Conservation (phyloP, 37 sponge, comb jelly and placozoan genomes). For the Haliclona indistincta region DNA sequence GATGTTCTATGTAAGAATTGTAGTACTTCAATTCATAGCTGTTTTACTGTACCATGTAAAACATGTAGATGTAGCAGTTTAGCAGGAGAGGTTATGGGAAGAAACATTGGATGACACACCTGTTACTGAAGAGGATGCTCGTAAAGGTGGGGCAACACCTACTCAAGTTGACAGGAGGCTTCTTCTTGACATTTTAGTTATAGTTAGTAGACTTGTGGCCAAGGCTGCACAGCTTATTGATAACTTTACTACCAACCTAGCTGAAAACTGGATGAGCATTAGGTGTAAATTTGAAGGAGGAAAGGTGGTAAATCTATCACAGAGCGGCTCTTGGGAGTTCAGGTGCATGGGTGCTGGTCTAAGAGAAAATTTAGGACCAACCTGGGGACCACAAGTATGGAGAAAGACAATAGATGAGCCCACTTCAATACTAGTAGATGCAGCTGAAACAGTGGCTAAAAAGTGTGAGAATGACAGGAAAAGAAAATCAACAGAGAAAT, state of each 20-base stretch:
- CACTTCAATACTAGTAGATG: neutral
- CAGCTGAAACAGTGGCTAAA: neutral
- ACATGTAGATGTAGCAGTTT: too few species aligned
- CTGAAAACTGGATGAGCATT: constrained; percentile 31
- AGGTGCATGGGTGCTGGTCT: constrained; percentile 33
- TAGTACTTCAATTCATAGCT: too few species aligned
- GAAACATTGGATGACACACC: too few species aligned
- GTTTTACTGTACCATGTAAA: too few species aligned
- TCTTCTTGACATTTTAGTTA: too few species aligned
- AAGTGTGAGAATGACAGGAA: neutral
- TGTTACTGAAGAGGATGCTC: too few species aligned
- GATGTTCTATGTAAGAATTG: too few species aligned
- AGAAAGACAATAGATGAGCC: neutral
- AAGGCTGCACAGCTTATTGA: too few species aligned
- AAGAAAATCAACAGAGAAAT: neutral
- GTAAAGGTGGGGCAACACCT: too few species aligned
- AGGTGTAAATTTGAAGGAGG: constrained; percentile 39
- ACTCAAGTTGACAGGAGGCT: too few species aligned
- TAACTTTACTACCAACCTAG: constrained; percentile 28
- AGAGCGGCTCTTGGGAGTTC: constrained; percentile 31
- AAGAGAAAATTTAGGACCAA: constrained; percentile 2
- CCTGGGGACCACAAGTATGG: constrained; percentile 19
- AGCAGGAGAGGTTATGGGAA: too few species aligned
- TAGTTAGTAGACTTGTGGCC: too few species aligned
- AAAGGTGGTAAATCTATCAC: constrained; percentile 18